Conservation (phyloP, 1,140 invertebrate genomes). For the Drosophila biarmipes region DNA sequence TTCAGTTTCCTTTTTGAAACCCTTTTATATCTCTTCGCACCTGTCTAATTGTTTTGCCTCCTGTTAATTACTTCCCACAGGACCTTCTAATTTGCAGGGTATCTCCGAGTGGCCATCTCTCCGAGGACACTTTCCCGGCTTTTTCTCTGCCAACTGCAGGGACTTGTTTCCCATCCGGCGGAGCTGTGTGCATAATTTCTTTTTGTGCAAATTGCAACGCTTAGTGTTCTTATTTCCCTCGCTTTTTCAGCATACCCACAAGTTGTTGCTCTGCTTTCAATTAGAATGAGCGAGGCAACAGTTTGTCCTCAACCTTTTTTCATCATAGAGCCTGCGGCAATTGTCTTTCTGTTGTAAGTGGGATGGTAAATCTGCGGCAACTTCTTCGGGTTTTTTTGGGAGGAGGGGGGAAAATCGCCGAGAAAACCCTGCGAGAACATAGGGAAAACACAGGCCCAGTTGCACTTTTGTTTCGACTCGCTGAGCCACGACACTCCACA, state of each 20-base stretch:
- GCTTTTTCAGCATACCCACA: conserved; percentile 4
- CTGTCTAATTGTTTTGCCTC: conserved; percentile 27
- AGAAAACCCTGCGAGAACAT: neutral
- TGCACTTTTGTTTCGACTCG: conserved; percentile 76
- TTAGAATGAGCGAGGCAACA: conserved; percentile 66
- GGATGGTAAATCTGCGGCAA: conserved; percentile 62
- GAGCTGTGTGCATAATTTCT: conserved; percentile 64
- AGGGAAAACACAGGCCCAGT: conserved; percentile 9
- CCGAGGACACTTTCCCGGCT: conserved; percentile 13
- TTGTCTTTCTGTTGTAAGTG: conserved; percentile 62
- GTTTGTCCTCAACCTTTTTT: conserved; percentile 51
- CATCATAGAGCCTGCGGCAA: conserved; percentile 29
- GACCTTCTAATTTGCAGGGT: conserved; percentile 41
- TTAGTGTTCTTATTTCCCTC: conserved; percentile 38
- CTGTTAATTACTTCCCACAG: conserved; percentile 27
- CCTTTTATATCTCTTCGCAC: conserved; percentile 5
- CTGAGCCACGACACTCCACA: conserved; percentile 54
- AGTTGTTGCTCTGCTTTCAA: conserved; percentile 63
- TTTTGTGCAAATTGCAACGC: conserved; percentile 65
- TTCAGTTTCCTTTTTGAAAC: neutral
- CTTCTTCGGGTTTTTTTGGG: conserved; percentile 57
- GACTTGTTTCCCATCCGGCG: conserved; percentile 22
- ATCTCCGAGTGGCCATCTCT: conserved; percentile 48
- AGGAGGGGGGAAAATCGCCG: neutral
- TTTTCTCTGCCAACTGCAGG: conserved; percentile 2